Evolutionary conservation across 2,113 vertebrate genomes (phyloP).

Genomic region (Gallinago paraguaiae): DNA sequence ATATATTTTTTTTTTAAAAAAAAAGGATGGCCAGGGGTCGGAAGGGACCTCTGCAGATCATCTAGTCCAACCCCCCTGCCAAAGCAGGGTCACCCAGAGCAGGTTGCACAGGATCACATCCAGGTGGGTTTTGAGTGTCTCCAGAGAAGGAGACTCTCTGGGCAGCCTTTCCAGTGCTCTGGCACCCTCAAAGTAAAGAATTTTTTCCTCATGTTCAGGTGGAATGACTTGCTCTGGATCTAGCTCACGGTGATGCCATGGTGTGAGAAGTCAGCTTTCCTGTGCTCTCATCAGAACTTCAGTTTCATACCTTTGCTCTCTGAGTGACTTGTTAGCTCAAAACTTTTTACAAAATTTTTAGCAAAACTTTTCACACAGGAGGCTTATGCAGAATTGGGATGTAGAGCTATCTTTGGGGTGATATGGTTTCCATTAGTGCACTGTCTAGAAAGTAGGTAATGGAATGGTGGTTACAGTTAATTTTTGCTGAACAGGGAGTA

Average conservation of each 20-base stretch:
- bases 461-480: not conserved
- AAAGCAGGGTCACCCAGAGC: not conserved
- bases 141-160: not conserved
- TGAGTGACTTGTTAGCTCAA: not conserved
- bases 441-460: slow-evolving; percentile 36
- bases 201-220: not conserved
- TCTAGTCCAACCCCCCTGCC: not conserved
- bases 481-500: not conserved
- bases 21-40: not conserved
- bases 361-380: not conserved
- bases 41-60: not conserved
- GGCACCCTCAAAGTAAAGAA: not conserved
- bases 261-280: not conserved
- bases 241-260: accelerated
- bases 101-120: not conserved
- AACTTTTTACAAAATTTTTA: not conserved
- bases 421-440: slow-evolving; percentile 1
- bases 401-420: not conserved
- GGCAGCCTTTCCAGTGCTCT: not conserved
- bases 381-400: not conserved
- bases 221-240: not conserved
- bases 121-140: not conserved
- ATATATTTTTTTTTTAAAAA: too few relatives aligned
- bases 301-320: not conserved
- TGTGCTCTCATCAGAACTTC: not conserved